These are phyloP conservation scores for Halichoeres trimaculatus DNA, from an alignment of 2,113 vertebrate genomes.

Conservation along the genomic window DNA sequence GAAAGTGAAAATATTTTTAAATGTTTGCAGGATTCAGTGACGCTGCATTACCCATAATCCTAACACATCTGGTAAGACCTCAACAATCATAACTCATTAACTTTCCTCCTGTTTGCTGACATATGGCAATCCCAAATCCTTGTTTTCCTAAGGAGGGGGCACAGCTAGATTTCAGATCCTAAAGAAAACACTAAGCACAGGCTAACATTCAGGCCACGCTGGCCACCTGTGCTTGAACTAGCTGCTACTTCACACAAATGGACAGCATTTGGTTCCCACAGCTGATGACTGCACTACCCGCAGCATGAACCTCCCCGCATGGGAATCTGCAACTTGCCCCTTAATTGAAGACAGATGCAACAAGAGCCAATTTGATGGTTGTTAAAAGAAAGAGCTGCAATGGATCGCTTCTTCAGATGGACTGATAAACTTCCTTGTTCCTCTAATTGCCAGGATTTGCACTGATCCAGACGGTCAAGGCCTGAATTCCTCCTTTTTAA, in stretches of 20 bases:
- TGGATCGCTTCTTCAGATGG: constrained; percentile 62
- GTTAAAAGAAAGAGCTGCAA: constrained; percentile 66
- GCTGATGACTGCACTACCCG: constrained; percentile 78
- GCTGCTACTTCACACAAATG: constrained; percentile 69
- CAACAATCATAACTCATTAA: constrained; percentile 39
- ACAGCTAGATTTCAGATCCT: constrained; percentile 38
- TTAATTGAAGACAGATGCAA: constrained; percentile 80
- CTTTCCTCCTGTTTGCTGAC: constrained; percentile 44
- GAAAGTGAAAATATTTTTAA: constrained; percentile 16
- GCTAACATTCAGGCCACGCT: constrained; percentile 60
- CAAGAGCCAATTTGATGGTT: constrained; percentile 55
- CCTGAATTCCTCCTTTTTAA: constrained; percentile 55
- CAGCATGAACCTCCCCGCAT: constrained; percentile 70
- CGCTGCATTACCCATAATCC: constrained; percentile 12
- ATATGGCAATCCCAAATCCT: constrained; percentile 44
- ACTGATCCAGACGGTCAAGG: constrained; percentile 30
- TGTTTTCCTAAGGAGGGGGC: constrained; percentile 57
- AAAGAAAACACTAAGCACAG: constrained; percentile 65
- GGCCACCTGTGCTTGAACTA: constrained; percentile 74
- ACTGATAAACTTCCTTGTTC: constrained; percentile 63
- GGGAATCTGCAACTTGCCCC: constrained; percentile 65
- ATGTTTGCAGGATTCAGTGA: constrained; percentile 2
- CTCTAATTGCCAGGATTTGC: constrained; percentile 50
- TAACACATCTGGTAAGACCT: constrained; percentile 40
- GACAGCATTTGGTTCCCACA: constrained; percentile 81